Evolutionary conservation across 2,888 invertebrate species (phyloP), one percentile per base, ranked within the genome.

Genomic region (Spatulosminthurus flaviceps): DNA sequence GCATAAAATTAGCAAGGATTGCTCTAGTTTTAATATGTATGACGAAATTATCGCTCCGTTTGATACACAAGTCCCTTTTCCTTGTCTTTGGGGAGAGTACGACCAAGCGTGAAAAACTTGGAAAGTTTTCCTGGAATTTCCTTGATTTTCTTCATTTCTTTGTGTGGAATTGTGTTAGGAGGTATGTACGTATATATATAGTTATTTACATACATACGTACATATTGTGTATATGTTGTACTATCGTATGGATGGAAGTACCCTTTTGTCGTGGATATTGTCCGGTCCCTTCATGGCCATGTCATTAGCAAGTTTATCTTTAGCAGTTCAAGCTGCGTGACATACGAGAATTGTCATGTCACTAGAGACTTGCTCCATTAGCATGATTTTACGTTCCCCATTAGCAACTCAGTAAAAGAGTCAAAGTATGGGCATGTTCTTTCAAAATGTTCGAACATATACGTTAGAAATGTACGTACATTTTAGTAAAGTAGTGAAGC

Each of bases 291-390:
- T 51, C 51, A 51, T 51, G 16, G 9, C 51, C 51, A 51, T 51
- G 51, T 51, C 51, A 51, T 51, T 51, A 51, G 9, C 51, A 51
- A 51, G 51, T 51, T 51, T 51, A 51, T 51, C 51, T 51, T 13
- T 19, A n/a, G n/a, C n/a, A 19, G 51, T 16, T 51, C 51, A 51
- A 51, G 51, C 51, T 51, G 51, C 51, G 51, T 51, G 51, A 51
- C 51, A 51, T 51, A 51, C 51, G 5, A 51, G 51, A 51, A 51
- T 51, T 51, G 51, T 51, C 51, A 51, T 51, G 51, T 51, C 51
- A 51, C 51, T 16, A n/a, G 51, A 51, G 51, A 51, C 51, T 51
- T 51, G 51, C 5, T 51, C 51, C 51, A 51, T 51, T 51, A 51
- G 51, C 51, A 51, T 51, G 19, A 13, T 5, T 51, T 51, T 51